A percentile compares a stretch with the other conserved stretches of the same genome.
These are phyloP conservation scores for Indri indri DNA, from an alignment of 2,113 vertebrate species.

Conservation along the genomic window DNA sequence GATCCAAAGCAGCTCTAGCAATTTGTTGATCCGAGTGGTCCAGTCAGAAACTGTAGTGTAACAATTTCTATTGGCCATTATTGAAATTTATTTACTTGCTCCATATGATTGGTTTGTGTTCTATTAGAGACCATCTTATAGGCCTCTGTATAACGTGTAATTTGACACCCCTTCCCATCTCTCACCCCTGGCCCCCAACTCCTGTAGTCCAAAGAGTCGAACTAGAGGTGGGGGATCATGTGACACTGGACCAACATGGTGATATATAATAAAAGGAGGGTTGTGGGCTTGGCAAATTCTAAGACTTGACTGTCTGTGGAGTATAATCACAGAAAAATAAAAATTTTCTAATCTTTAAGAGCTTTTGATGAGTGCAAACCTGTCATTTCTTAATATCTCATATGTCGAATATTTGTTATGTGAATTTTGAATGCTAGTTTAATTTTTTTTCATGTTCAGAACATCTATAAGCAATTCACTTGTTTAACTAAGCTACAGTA, in stretches of 20 bases:
- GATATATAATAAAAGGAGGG: background rate
- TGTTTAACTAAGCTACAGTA: background rate
- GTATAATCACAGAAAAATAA: background rate
- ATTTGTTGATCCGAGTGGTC: background rate
- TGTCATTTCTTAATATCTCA: background rate
- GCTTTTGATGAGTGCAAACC: background rate
- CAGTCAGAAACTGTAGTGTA: background rate
- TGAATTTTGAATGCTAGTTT: background rate
- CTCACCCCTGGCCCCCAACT: rapidly evolving
- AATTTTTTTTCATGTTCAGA: background rate
- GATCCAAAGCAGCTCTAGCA: background rate
- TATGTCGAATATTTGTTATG: background rate
- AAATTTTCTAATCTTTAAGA: background rate
- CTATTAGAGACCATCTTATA: background rate
- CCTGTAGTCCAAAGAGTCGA: background rate
- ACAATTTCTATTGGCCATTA: background rate
- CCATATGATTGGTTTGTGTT: background rate
- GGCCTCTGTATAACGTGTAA: background rate
- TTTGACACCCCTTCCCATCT: no score
- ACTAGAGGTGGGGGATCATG: background rate
- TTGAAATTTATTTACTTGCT: background rate
- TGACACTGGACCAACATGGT: background rate
- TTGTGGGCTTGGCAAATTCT: background rate
- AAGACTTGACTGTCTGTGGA: background rate
- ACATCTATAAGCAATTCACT: background rate